Evolutionary conservation across 2,113 vertebrate species (phyloP).

Genomic region (Polypterus senegalus): DNA sequence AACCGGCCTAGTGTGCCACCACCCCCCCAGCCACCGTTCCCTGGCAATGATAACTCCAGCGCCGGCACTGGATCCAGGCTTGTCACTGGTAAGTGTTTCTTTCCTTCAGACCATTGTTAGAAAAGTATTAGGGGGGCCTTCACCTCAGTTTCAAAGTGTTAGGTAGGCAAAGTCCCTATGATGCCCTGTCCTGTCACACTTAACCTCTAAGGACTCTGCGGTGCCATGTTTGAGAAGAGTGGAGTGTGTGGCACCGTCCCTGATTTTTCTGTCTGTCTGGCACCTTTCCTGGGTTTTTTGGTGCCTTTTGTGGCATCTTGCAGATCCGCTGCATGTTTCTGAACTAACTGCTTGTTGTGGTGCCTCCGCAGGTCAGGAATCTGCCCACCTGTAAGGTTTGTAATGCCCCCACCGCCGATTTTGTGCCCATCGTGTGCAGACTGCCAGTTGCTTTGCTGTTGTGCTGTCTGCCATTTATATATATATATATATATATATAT

Average conservation of each 20-base stretch:
- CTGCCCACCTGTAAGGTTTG: slow-evolving; percentile 70
- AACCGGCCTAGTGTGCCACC: slow-evolving; percentile 81
- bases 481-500: slow-evolving; percentile 26
- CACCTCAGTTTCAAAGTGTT: slow-evolving; percentile 10
- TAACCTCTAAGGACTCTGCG: neutral
- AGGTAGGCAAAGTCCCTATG: neutral
- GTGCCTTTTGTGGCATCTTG: neutral
- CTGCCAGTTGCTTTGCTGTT: slow-evolving; percentile 31
- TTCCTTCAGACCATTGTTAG: slow-evolving; percentile 19
- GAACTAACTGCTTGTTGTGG: slow-evolving; percentile 57
- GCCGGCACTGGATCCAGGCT: slow-evolving; percentile 53
- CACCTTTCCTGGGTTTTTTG: neutral
- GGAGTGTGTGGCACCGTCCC: neutral
- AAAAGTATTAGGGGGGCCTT: neutral
- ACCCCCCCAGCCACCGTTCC: slow-evolving; percentile 60
- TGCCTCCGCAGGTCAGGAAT: slow-evolving; percentile 73
- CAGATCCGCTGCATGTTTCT: slow-evolving; percentile 15
- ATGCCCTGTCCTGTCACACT: neutral
- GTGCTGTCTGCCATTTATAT: slow-evolving; percentile 31
- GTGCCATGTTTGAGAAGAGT: neutral
- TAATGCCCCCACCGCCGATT: slow-evolving; percentile 34
- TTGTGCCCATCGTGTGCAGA: slow-evolving; percentile 8
- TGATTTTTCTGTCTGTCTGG: neutral
- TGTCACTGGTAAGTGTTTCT: slow-evolving; percentile 69
- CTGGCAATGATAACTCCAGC: slow-evolving; percentile 29